These are phyloP conservation scores for Fregata magnificens DNA, from an alignment of 2,113 vertebrate genomes.

Conservation along the genomic window DNA sequence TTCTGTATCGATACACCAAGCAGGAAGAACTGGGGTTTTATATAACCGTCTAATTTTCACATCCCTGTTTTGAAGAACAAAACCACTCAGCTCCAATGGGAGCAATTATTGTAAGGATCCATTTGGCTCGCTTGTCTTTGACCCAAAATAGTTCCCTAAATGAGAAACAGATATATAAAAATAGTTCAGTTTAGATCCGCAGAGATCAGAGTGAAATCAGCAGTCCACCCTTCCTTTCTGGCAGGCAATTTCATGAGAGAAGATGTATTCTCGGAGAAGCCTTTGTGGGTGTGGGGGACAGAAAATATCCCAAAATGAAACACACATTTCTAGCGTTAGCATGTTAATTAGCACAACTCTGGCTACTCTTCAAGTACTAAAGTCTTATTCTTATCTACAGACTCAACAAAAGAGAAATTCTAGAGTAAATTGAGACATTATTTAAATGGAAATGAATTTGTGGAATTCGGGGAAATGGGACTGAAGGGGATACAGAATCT, in stretches of 20 bases:
- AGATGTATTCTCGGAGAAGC: background rate
- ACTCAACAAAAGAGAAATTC: background rate
- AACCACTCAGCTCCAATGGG: background rate
- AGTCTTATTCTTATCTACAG: background rate
- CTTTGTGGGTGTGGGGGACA: background rate
- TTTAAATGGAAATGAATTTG: background rate
- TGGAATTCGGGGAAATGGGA: background rate
- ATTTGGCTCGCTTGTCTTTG: background rate
- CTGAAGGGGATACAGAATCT: background rate
- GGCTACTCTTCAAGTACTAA: background rate
- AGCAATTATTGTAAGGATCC: background rate
- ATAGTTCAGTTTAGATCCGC: background rate
- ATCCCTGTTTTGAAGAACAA: background rate
- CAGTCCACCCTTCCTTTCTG: conserved; percentile 3
- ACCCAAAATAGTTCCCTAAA: background rate
- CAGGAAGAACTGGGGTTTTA: background rate
- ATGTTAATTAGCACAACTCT: background rate
- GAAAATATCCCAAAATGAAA: background rate
- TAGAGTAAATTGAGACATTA: background rate
- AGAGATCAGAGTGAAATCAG: background rate
- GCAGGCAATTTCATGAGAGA: background rate
- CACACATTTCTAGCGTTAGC: background rate
- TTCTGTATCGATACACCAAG: background rate
- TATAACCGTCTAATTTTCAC: background rate
- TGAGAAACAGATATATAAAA: background rate